phyloP scores from a whole-genome alignment of 2,888 invertebrate genomes.

The Dorcus hopei region DNA sequence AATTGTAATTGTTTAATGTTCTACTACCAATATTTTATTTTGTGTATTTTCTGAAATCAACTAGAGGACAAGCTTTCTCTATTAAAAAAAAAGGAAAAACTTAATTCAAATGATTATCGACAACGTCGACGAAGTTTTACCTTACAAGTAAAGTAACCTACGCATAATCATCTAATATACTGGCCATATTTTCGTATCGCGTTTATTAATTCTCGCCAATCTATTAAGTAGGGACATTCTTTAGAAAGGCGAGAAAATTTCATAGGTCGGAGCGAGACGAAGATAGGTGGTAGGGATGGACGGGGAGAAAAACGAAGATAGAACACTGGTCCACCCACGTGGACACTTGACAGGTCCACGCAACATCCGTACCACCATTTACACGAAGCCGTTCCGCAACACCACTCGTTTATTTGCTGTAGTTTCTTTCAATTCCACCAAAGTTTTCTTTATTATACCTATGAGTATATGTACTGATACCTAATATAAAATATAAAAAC shows the following conservation, averaged over 20 bases:
- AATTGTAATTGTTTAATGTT: too few species aligned
- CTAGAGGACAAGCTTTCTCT: too few species aligned
- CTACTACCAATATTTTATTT: too few species aligned
- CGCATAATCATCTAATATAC: not conserved
- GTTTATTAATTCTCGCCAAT: constrained; percentile 23
- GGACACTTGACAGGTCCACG: constrained; percentile 46
- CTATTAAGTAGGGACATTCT: constrained; percentile 29
- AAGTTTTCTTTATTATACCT: constrained; percentile 1
- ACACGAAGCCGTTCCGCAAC: constrained; percentile 36
- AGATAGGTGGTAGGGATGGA: constrained; percentile 19
- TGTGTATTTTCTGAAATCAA: too few species aligned
- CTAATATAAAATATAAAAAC: too few species aligned
- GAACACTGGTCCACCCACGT: constrained; percentile 49
- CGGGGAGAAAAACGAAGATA: constrained; percentile 30
- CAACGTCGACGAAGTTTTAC: too few species aligned
- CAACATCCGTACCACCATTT: constrained; percentile 43
- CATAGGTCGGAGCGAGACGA: constrained; percentile 22
- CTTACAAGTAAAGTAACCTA: too few species aligned
- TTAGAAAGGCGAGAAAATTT: constrained; percentile 42
- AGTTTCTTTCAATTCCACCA: constrained; percentile 28
- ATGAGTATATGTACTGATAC: too few species aligned
- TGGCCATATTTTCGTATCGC: not conserved
- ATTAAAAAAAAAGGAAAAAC: too few species aligned
- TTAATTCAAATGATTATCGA: too few species aligned
- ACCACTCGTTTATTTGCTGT: constrained; percentile 17